A percentile compares a stretch with the other conserved stretches of the same genome.
Evolutionary conservation across 1,140 invertebrate genomes (phyloP).

Genomic region (Trichonephila clavata): DNA sequence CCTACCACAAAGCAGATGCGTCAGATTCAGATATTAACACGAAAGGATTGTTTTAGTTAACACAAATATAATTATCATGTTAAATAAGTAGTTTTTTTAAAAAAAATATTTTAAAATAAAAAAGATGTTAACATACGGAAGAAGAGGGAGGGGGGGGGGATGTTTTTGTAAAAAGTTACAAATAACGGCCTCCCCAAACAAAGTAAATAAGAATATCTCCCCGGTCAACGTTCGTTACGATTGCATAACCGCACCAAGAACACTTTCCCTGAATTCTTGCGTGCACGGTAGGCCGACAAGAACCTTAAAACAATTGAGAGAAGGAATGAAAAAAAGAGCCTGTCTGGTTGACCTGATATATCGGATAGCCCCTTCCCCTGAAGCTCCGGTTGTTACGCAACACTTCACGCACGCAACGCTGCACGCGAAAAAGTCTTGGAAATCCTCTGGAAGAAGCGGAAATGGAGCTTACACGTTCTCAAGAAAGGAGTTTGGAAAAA

Average conservation of each 20-base stretch:
- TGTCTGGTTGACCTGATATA: conserved; percentile 66
- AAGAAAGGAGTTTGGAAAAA: neutral
- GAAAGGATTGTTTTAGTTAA: too few relatives aligned
- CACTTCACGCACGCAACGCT: conserved; percentile 63
- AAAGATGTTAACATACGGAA: too few relatives aligned
- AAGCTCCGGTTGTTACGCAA: conserved; percentile 57
- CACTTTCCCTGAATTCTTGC: conserved; percentile 54
- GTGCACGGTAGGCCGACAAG: neutral
- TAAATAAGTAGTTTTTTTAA: too few relatives aligned
- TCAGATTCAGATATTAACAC: too few relatives aligned
- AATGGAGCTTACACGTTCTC: neutral
- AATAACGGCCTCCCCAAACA: conserved; percentile 19
- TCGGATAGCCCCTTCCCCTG: conserved; percentile 8
- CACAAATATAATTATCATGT: too few relatives aligned
- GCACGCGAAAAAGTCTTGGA: conserved; percentile 41
- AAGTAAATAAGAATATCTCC: conserved; percentile 24
- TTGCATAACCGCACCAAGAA: conserved; percentile 37
- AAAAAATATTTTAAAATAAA: too few relatives aligned
- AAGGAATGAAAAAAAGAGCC: neutral
- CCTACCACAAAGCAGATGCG: too few relatives aligned
- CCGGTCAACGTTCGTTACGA: conserved; percentile 72
- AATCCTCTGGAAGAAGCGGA: conserved; percentile 29
- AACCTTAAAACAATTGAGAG: conserved; percentile 13
- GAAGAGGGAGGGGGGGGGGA: neutral
- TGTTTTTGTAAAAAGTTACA: neutral